Base-by-base conservation (phyloP, 2,888 invertebrate genomes). In the Corbicula japonica region DNA sequence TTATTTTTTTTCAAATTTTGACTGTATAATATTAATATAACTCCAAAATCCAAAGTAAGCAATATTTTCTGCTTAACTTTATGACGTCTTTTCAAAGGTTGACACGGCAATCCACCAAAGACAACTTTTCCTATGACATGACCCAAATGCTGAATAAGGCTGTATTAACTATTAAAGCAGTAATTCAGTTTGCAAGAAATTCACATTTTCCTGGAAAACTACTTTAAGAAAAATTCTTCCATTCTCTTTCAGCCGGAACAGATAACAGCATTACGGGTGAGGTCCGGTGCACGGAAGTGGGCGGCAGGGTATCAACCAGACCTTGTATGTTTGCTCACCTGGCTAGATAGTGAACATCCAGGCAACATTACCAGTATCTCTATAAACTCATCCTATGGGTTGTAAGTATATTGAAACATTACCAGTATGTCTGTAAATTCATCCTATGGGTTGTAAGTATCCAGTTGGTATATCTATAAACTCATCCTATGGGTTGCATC, bases 251-350 rank as follows among this genome's bases (percentile, higher is more conserved):
- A 91, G 89, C 76, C 84, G n/a, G 92, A 92, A 68, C 85, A 87
- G 30, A 82, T 87, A 89, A 94, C 91, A 86, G 92, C 90, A 88
- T 92, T 93, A 81, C 91, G 90, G 93, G 97, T 97, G 68, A 95
- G 96, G 91, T 94, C 95, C 65, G 97, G 97, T 44, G 94, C 95
- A 79, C 96, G 96, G 92, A 97, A 98, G 92, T 93, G 98, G 94
- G 96, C 97, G 48, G 95, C 98, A n/a, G 99, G 99, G 86, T 99
- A 98, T 95, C 99, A 99, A 95, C 97, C 98, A 61, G 97, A 98
- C 92, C 95, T 99, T 86, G 97, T 98, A 87, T 98, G 98, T 94
- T 95, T 99, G 92, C 97, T 99, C 90, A 96, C 96, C 65, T 97
- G 97, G 94, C 95, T 95, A 81, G 96, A 96, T 90, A 96, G 96